phyloP scores from a whole-genome alignment of 2,113 vertebrate species.

The Mus musculus region GRCm39 chr6:148320001-148320500 shows the following conservation, averaged over 20 bases:
- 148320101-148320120: not conserved
- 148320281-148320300: not conserved
- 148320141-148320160: not conserved
- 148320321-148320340: not conserved
- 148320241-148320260: constrained; percentile 1
- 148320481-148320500: not conserved
- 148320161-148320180: accelerated
- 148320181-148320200: not conserved
- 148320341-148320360: not conserved
- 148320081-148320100: not conserved
- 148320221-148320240: not conserved
- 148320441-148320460: not conserved
- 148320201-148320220: not conserved
- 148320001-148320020: not conserved
- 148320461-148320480: not conserved
- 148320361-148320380: not conserved
- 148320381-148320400: not conserved
- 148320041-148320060: not conserved
- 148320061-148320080: accelerated
- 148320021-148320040: not conserved
- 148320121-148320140: not conserved
- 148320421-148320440: not conserved
- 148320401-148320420: not conserved
- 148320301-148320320: not conserved
- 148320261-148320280: not conserved